These are phyloP conservation scores for Drosophila mettleri DNA, from an alignment of 2,888 invertebrate genomes.

Conservation along the genomic window DNA sequence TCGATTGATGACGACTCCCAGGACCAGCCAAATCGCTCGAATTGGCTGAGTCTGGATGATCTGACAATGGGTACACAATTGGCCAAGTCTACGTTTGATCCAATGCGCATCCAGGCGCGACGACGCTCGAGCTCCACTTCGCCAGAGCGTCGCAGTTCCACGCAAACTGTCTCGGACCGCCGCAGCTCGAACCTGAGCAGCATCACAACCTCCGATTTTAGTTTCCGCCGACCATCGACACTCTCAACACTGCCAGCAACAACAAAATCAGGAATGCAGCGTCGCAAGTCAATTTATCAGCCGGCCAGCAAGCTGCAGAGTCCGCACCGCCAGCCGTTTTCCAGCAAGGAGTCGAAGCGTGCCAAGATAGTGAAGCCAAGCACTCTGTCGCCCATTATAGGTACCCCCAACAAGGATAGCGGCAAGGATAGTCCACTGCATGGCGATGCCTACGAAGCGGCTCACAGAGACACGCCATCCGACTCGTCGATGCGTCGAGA, in stretches of 20 bases:
- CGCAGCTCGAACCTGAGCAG: slow-evolving; percentile 84
- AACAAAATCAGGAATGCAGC: slow-evolving; percentile 30
- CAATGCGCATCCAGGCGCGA: slow-evolving; percentile 52
- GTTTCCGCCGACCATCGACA: slow-evolving; percentile 79
- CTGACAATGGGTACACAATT: slow-evolving; percentile 59
- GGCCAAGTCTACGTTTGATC: slow-evolving; percentile 50
- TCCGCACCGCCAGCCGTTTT: slow-evolving; percentile 42
- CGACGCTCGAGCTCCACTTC: slow-evolving; percentile 83
- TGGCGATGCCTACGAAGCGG: slow-evolving; percentile 59
- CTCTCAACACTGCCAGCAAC: slow-evolving; percentile 68
- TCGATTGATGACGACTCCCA: slow-evolving; percentile 59
- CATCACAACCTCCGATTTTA: slow-evolving; percentile 84
- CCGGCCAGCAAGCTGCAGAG: slow-evolving; percentile 38
- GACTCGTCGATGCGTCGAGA: slow-evolving; percentile 71
- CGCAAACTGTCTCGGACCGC: slow-evolving; percentile 83
- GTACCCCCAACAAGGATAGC: slow-evolving; percentile 84
- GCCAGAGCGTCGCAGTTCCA: slow-evolving; percentile 83
- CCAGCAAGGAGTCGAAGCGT: slow-evolving; percentile 41
- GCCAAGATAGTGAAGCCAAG: slow-evolving; percentile 83
- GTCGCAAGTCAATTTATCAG: slow-evolving; percentile 61
- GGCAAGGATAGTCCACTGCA: slow-evolving; percentile 76
- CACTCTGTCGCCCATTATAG: slow-evolving; percentile 84
- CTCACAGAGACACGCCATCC: slow-evolving; percentile 59
- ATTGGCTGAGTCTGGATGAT: slow-evolving; percentile 83
- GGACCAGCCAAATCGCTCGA: slow-evolving; percentile 76